Conservation (phyloP, 2,888 invertebrate genomes). For the Ophion slaviceki region DNA sequence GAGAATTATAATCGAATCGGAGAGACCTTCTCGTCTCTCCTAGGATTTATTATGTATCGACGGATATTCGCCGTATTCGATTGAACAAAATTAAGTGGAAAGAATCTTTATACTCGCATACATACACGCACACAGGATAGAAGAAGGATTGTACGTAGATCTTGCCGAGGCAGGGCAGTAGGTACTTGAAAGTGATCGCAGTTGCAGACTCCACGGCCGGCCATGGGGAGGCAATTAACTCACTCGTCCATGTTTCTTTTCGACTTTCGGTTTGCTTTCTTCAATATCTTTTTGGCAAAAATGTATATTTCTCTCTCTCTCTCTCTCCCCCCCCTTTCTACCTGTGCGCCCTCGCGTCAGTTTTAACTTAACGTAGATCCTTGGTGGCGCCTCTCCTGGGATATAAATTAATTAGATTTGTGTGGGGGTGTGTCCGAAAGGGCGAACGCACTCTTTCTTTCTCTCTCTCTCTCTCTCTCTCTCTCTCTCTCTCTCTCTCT, state of each 20-base stretch:
- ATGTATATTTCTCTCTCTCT: neutral
- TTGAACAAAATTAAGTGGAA: conserved; percentile 30
- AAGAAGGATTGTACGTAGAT: too few species aligned
- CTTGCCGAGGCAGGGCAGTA: too few species aligned
- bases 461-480: conserved; percentile 46
- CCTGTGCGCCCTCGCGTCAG: conserved; percentile 31
- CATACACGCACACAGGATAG: too few species aligned
- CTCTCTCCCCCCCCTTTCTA: conserved; percentile 18
- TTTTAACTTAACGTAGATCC: conserved; percentile 47
- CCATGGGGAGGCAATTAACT: neutral
- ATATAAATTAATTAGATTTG: conserved; percentile 84
- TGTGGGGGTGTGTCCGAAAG: conserved; percentile 81
- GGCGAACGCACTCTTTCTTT: conserved; percentile 23
- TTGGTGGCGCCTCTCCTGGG: conserved; percentile 80
- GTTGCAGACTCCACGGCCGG: neutral
- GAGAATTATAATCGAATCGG: conserved; percentile 51
- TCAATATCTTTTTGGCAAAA: neutral
- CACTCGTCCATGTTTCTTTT: neutral
- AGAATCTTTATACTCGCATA: too few species aligned
- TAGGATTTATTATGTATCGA: conserved; percentile 31
- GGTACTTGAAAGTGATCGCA: neutral
- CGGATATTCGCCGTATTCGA: conserved; percentile 14
- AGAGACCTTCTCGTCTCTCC: too few species aligned
- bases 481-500: conserved; percentile 5
- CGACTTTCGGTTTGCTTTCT: neutral